A percentile compares a stretch with the other conserved stretches of the same genome.
These are phyloP conservation scores for Gnathonemus longibarbis DNA, from an alignment of 2,113 vertebrate species.

Conservation along the genomic window DNA sequence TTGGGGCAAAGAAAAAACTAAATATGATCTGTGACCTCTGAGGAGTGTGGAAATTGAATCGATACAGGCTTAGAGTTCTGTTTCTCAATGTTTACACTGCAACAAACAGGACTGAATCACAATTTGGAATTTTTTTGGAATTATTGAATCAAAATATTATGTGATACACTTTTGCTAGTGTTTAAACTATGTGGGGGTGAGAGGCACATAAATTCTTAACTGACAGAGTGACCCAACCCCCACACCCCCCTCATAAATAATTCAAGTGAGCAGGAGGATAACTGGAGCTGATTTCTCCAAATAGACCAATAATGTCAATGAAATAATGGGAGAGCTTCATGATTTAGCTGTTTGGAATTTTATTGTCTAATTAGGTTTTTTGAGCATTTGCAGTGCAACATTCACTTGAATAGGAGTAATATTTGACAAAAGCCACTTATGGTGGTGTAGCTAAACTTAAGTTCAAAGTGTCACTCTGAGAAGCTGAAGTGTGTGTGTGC, in stretches of 20 bases:
- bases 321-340: background rate
- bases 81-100: background rate
- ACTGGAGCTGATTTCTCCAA: background rate
- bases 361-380: background rate
- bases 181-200: background rate
- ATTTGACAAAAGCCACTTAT: background rate
- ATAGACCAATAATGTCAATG: background rate
- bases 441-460: background rate
- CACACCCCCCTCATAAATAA: background rate
- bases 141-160: background rate
- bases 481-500: too few relatives aligned
- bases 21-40: too few relatives aligned
- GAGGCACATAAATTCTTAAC: background rate
- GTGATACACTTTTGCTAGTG: background rate
- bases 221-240: background rate
- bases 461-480: too few relatives aligned
- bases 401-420: background rate
- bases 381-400: background rate
- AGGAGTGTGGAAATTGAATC: background rate
- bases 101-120: background rate
- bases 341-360: background rate
- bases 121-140: background rate
- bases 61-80: background rate
- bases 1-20: too few relatives aligned
- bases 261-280: background rate